Evolutionary conservation across 2,797 vertebrate species (phyloP), one percentile per base, ranked within the genome.

Genomic region (Cygnus olor): DNA sequence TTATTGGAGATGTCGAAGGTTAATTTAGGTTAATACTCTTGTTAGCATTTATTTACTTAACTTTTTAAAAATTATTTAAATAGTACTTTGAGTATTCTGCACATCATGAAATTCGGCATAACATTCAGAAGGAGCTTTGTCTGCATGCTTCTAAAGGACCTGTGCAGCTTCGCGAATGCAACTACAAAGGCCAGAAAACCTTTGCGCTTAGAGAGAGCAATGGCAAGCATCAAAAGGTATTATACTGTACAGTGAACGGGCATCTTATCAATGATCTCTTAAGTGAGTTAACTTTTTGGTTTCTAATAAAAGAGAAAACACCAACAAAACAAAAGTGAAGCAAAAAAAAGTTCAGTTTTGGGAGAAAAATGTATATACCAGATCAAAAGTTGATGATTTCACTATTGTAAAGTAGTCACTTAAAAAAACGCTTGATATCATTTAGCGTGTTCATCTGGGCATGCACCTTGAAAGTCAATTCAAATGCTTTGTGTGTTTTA

Each of bases 31-130:
- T 90, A 71, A 86, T 60, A 38, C 9, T 81, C 19, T 74, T 49
- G 10, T 74, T 80, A 54, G 10, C 81, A 34, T 88, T 84, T 88
- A 32, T 80, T 86, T 79, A 90, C 36, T 68, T 63, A 90, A 9
- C 3, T 66, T 56, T 72, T 7, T 0, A 11, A 24, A 64, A 90
- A 93, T 96, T 97, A 68, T 90, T 95, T 91, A 80, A 86, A 90
- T 61, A 99, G 99, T 99, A 99, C 97, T 99, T 99, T 95, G 99
- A 99, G 97, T 99, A 98, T 94, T 99, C 99, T 80, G 98, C 98
- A 63, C 98, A 95, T 77, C 98, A 94, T 3, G 99, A 99, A 98
- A 98, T 99, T 84, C 98, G 99, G 92, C 99, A 99, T 98, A 99
- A 99, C 96, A 98, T 99, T 92, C 99, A 99, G 98, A 99, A 99